phyloP scores from a whole-genome alignment of 2,797 vertebrate species.

The Peromyscus nudipes region DNA sequence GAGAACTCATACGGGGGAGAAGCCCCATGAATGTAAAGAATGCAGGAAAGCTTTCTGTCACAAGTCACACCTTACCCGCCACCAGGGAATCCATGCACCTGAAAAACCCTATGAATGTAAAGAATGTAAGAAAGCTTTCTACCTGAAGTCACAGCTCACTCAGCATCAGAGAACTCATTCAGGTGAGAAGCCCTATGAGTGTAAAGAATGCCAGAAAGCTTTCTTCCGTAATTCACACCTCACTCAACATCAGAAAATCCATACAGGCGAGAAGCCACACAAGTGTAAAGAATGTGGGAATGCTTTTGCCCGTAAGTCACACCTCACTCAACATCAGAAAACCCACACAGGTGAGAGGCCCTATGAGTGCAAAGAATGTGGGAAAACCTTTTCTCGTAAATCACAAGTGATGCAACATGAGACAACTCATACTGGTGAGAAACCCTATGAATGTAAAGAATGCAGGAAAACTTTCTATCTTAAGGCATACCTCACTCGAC shows the following conservation, averaged over 20 bases:
- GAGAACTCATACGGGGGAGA: conserved; percentile 60
- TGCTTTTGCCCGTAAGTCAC: conserved; percentile 41
- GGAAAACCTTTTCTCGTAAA: background rate
- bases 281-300: conserved; percentile 54
- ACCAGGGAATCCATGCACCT: conserved; percentile 64
- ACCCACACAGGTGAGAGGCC: conserved; percentile 64
- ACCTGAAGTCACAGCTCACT: conserved; percentile 31
- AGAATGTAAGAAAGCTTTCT: conserved; percentile 67
- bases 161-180: conserved; percentile 66
- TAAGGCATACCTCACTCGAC: background rate
- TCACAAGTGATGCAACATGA: background rate
- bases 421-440: background rate
- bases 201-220: conserved; percentile 59
- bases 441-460: background rate
- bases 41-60: conserved; percentile 72
- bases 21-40: conserved; percentile 69
- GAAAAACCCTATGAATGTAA: conserved; percentile 64
- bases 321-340: conserved; percentile 61
- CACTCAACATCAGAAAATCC: background rate
- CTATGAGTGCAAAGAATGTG: background rate
- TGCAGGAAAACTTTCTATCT: conserved; percentile 56
- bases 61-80: conserved; percentile 62
- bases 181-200: conserved; percentile 54
- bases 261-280: background rate
- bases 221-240: conserved; percentile 41